phyloP scores from a whole-genome alignment of 2,113 vertebrate species.

The Catharus minimus region DNA sequence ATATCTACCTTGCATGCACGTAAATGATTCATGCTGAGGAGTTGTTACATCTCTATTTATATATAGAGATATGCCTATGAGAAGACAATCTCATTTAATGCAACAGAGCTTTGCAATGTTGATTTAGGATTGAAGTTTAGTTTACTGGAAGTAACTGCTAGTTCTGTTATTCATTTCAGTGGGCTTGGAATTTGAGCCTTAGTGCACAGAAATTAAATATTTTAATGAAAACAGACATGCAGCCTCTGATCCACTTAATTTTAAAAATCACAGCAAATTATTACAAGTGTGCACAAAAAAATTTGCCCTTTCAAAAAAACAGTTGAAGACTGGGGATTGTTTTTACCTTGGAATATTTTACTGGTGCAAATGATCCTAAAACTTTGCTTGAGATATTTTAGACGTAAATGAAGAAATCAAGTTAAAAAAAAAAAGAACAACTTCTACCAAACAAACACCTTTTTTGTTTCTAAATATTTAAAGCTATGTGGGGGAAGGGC shows the following conservation, averaged over 20 bases:
- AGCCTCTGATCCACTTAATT: neutral
- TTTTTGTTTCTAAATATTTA: conserved; percentile 62
- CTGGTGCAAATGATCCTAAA: neutral
- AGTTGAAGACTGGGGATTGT: neutral
- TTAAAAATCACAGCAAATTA: neutral
- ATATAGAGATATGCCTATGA: neutral
- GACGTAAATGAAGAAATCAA: neutral
- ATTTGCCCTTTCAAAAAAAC: neutral
- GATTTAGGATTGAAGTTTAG: neutral
- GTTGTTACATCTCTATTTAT: neutral
- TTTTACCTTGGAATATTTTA: neutral
- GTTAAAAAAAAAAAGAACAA: neutral
- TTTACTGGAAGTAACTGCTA: neutral
- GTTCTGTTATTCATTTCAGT: neutral
- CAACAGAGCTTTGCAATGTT: neutral
- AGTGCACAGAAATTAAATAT: neutral
- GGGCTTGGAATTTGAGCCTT: neutral
- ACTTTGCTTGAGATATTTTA: neutral
- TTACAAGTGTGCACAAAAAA: neutral
- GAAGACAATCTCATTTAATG: neutral
- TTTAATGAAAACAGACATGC: neutral
- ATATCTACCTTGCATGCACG: too few relatives aligned
- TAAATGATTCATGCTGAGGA: neutral
- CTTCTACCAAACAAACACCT: conserved; percentile 27
- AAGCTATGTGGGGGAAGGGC: conserved; percentile 28